Evolutionary conservation across 2,888 invertebrate species (phyloP).

Genomic region (Acleris laterana): DNA sequence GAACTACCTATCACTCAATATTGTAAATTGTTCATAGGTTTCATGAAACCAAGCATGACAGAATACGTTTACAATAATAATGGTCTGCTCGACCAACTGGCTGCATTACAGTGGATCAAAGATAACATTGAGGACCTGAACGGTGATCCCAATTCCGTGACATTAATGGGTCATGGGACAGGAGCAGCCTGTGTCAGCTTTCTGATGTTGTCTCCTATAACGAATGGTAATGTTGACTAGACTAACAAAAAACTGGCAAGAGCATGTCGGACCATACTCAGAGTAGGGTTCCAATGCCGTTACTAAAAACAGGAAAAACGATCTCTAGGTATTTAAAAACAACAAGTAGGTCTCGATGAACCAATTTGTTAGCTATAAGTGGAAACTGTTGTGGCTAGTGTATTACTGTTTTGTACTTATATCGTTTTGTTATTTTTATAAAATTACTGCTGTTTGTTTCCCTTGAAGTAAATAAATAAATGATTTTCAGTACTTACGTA

Average conservation of each 20-base stretch:
- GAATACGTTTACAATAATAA: constrained; percentile 93
- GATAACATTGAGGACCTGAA: constrained; percentile 96
- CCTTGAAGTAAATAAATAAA: no score
- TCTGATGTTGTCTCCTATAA: constrained; percentile 95
- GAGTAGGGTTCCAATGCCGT: no score
- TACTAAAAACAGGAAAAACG: no score
- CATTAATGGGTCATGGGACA: constrained; percentile 96
- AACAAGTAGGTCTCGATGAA: no score
- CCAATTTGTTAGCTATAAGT: no score
- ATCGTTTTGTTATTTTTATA: no score
- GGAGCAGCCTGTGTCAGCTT: constrained; percentile 97
- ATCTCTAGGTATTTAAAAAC: no score
- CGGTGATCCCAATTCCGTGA: constrained; percentile 94
- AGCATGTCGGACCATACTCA: no score
- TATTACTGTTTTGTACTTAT: no score
- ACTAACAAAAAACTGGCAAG: neutral
- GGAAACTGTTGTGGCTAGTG: no score
- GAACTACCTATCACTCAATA: neutral
- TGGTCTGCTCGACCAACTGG: constrained; percentile 96
- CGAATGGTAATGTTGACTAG: constrained; percentile 78
- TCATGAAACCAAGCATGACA: constrained; percentile 90
- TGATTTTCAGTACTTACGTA: no score
- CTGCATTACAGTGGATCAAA: constrained; percentile 97
- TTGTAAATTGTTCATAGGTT: constrained; percentile 84
- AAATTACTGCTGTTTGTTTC: no score